Base-by-base conservation (phyloP, 2,888 invertebrate species). In the Acrobasis repandana region DNA sequence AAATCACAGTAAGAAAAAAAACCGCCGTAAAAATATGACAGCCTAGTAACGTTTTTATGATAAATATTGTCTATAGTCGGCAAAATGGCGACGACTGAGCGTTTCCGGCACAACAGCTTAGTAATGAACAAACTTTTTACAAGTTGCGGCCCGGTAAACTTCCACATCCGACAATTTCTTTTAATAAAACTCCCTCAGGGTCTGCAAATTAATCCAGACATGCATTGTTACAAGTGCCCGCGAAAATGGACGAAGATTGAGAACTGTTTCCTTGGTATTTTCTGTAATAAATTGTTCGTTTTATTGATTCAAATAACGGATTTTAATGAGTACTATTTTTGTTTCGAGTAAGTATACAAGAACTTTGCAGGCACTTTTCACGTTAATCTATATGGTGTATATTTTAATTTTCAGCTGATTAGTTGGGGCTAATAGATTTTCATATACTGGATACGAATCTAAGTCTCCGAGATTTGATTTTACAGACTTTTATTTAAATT, bases 121-220 rank as follows among this genome's bases (percentile, higher is more conserved):
- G 63, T 68, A 65, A 67, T 67, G 63, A 65, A 65, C 51, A 43
- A 67, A 65, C 61, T 68, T 67, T 56, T 50, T 11, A 50, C 50
- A 50, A 50, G 50, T 50, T 50, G 20, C 50, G 50, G 62, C 64
- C 62, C 59, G 64, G 57, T 58, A 60, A 67, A 65, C 67, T 68
- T 65, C 56, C 38, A 58, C 61, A 63, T 64, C 54, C 54, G 46
- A 63, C 65, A 64, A 63, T 65, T 67, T 68, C 64, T 62, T 62
- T 61, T 59, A 61, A 66, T 64, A 63, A 67, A 65, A 58, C 59
- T 64, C 60, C 60, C 9, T 61, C 62, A 14, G 58, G 18, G 38
- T 20, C 20, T 20, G 46, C 58, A 49, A 63, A 63, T 64, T 66
- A 64, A 64, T 66, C 60, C 47, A n/a, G 50, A 50, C 50, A 50